These are phyloP conservation scores for Buathra laborator DNA, from an alignment of 2,888 invertebrate genomes.

Conservation along the genomic window DNA sequence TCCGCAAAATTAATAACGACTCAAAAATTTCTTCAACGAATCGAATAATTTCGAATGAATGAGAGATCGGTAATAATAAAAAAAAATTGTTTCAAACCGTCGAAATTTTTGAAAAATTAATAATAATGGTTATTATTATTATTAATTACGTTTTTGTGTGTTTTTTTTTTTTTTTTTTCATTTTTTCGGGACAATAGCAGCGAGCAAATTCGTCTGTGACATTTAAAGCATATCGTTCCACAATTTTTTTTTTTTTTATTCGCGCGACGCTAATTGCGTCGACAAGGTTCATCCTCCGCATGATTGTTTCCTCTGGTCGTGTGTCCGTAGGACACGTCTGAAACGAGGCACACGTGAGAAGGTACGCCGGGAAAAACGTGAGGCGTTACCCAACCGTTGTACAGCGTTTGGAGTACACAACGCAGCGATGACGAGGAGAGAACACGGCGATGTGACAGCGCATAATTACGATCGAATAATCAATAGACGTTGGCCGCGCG, in stretches of 20 bases:
- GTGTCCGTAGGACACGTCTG: background rate
- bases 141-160: background rate
- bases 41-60: too few species aligned
- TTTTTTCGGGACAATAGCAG: too few species aligned
- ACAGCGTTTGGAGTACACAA: background rate
- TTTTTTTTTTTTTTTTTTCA: background rate
- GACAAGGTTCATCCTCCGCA: slow-evolving; percentile 14
- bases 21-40: too few species aligned
- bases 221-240: background rate
- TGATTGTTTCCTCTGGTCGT: background rate
- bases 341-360: slow-evolving; percentile 23
- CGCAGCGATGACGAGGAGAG: background rate
- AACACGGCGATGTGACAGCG: background rate
- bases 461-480: slow-evolving; percentile 36
- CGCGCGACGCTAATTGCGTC: slow-evolving; percentile 17
- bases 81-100: too few species aligned
- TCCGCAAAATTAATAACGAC: too few species aligned
- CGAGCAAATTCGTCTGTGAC: too few species aligned
- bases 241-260: too few species aligned
- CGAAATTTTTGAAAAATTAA: too few species aligned
- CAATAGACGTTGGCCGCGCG: slow-evolving; percentile 4
- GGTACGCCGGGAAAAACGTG: slow-evolving; percentile 56
- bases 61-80: too few species aligned
- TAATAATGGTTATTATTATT: too few species aligned
- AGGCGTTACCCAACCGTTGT: slow-evolving; percentile 63